Evolutionary conservation across 92 coral and sea anemone genomes (phyloP), one percentile per base, ranked within the genome.

Genomic region (Phymanthus crucifer): DNA sequence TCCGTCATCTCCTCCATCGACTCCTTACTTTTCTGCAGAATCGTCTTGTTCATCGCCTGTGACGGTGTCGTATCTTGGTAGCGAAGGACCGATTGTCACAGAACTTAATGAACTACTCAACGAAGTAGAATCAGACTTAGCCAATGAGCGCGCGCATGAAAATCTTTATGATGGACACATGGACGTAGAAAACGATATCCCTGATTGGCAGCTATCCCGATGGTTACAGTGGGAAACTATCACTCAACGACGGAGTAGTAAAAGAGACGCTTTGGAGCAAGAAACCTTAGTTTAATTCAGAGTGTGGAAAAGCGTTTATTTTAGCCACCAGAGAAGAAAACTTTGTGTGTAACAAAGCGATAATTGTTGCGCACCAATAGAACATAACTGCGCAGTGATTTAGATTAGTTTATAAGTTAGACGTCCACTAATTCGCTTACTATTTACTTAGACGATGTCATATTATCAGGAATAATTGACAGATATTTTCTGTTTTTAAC

Each of bases 161-260:
- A 47, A 73, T 40, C 75, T 85, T 56, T 43, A 70, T 38, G 71
- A 52, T 21, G 76, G 64, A 52, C 37, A 21, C 23, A 84, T 77
- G 43, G 76, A 77, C 66, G 61, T 83, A 47, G 80, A 83, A 24
- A 82, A 84, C 57, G 89, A 79, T 61, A 70, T 87, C 52, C 83
- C 94, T 7, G 97, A 92, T 65, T 90, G 94, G 94, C 97, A 92
- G 29, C 83, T 84, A 21, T 91, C 87, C 66, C 87, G 87, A 43
- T 92, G 97, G 97, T 32, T 90, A 34, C 87, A 90, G 37, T 92
- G 97, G 97, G 97, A 92, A 58, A 78, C 94, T n/a, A 83, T 84
- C 19, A 87, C 97, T 1, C 91, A 89, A 33, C 83, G 78, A 24
- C 84, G 75, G 85, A 92, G 90, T 46, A 87, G 87, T 48, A 88